These are phyloP conservation scores for Diuraphis noxia DNA, from an alignment of 1,140 invertebrate species.

Conservation along the genomic window DNA sequence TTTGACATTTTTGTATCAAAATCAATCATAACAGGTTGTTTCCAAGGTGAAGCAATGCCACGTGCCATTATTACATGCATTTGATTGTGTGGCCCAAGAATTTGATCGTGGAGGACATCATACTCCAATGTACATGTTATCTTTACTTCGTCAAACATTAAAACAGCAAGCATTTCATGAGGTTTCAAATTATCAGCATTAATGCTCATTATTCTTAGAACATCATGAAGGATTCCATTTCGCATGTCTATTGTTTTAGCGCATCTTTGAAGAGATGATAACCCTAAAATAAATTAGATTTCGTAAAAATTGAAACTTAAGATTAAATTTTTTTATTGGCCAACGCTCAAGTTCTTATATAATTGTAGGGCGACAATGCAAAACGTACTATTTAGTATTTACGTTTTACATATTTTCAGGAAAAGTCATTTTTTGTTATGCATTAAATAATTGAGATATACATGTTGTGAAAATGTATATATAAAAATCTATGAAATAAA, in stretches of 20 bases:
- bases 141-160: slow-evolving; percentile 8
- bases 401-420: too few relatives aligned
- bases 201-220: background rate
- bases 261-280: background rate
- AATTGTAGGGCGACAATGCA: too few relatives aligned
- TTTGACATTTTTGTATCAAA: slow-evolving; percentile 20
- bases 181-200: background rate
- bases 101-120: background rate
- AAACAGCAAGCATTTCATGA: background rate
- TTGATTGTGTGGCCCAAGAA: background rate
- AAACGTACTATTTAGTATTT: too few relatives aligned
- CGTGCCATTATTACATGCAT: background rate
- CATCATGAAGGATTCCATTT: background rate
- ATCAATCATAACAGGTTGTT: background rate
- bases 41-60: background rate
- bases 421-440: too few relatives aligned
- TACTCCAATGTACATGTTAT: background rate
- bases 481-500: too few relatives aligned
- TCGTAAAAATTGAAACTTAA: too few relatives aligned
- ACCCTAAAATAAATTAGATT: background rate
- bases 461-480: too few relatives aligned
- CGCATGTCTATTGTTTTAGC: background rate
- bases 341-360: too few relatives aligned
- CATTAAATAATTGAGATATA: too few relatives aligned
- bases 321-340: too few relatives aligned